Base-by-base conservation (phyloP, 2,797 vertebrate species). In the Chelidonichthys spinosus region DNA sequence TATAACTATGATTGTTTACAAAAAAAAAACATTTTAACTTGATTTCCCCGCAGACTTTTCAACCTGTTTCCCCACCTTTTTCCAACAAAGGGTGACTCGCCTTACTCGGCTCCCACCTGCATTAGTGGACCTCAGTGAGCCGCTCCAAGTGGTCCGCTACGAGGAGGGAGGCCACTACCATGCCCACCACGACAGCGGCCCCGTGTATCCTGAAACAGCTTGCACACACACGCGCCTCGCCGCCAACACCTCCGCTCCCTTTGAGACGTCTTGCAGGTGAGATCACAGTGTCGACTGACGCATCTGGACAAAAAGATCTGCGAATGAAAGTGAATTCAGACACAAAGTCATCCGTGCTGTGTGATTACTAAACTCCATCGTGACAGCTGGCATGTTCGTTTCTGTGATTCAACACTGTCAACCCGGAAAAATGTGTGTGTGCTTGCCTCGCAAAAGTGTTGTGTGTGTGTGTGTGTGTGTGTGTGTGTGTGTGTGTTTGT, bases 221-320 rank as follows among this genome's bases (percentile, higher is more conserved):
- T 99, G 98, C 92, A 97, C 96, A 53, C 98, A 99, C 88, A 99
- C 98, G 0, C 97, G 96, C 65, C 94, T 98, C 11, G 95, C 96
- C 0, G 94, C 94, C 73, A 99, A 99, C 53, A 95, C 96, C 69
- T 97, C 96, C 0, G 94, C 96, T 36, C 96, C 97, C 32, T 99
- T 99, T 54, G 97, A 99, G 92, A 99, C 98, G 0, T 99, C 98
- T 11, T 99, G 98, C 92, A 96, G 98, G 98, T 98, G 89, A 96
- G 94, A 56, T 6, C 3, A 2, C 10, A 11, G 10, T 39, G 14
- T 11, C 49, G 42, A 63, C 14, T 25, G 32, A 67, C 17, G 39
- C 10, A 1, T 13, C 9, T 33, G 4, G 1, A 18, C 3, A 63
- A 66, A 33, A 40, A 59, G 35, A 40, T 53, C 37, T 3, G 37